Percentiles rank a stretch among this genome's conserved stretches.
Conservation (phyloP, 2,797 vertebrate species). For the Ctenosaura bakeri region DNA sequence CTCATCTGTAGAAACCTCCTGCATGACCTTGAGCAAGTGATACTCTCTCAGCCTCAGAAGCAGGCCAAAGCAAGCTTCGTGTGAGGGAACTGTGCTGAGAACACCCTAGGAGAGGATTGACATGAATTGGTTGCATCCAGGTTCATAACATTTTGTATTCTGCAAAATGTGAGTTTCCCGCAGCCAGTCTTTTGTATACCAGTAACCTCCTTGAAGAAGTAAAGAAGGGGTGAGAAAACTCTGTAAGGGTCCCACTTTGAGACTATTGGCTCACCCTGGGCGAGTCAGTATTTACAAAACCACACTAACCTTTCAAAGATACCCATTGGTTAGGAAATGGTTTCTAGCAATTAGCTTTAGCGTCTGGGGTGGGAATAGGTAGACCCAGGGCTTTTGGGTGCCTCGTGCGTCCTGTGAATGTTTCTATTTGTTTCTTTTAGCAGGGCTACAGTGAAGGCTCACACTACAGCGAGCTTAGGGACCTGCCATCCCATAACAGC, state of each 20-base stretch:
- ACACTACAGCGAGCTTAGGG: conserved; percentile 91
- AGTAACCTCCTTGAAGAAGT: too few species aligned
- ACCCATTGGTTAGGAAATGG: neutral
- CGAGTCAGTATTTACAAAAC: neutral
- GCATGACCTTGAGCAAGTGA: too few species aligned
- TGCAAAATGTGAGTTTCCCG: too few species aligned
- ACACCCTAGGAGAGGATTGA: too few species aligned
- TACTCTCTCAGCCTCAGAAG: too few species aligned
- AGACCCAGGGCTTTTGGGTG: neutral
- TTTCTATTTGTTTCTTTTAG: conserved; percentile 3
- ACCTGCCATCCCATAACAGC: conserved; percentile 82
- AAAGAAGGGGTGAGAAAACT: neutral
- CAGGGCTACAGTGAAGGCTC: conserved; percentile 91
- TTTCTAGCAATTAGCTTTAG: neutral
- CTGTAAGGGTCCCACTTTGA: too few species aligned
- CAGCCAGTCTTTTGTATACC: too few species aligned
- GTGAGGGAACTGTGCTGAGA: too few species aligned
- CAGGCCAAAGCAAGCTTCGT: too few species aligned
- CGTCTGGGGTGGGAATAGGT: neutral
- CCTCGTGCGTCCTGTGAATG: neutral
- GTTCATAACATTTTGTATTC: too few species aligned
- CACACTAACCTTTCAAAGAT: neutral
- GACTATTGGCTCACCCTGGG: neutral
- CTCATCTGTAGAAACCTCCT: too few species aligned
- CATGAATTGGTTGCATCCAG: too few species aligned